Base-by-base conservation (phyloP, 2,888 invertebrate genomes). In the Cenopis cana region DNA sequence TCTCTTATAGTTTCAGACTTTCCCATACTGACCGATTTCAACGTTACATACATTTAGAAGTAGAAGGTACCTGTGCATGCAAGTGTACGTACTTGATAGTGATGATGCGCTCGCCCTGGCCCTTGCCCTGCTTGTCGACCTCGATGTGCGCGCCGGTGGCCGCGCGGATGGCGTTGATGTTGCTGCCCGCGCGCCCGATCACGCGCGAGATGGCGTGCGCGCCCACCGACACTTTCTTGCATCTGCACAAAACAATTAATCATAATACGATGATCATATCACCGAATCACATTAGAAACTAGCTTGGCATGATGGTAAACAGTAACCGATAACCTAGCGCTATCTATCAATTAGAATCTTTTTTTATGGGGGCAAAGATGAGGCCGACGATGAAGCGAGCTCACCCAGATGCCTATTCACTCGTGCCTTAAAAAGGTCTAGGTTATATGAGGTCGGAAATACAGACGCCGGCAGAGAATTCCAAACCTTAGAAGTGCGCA, bases 141-240 rank as follows among this genome's bases (percentile, higher is more conserved):
- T 99, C 99, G 85, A 99, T 99, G 86, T 99, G 98, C 6, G 99
- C 99, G 73, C 99, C 98, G 38, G 99, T 99, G 66, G 98, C 97
- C 70, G 98, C 98, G 72, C 99, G 95, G 85, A 99, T 99, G 12
- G 99, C 98, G 93, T 99, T 99, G 82, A 99, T 99, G 91, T 99
- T 99, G 92, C 97, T 97, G 61, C 99, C 99, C 38, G 98, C 98
- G 80, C 99, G 96, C 0, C 99, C 99, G 83, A 99, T 99, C 65
- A 99, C 99, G 68, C 99, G 95, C 73, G 99, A 98, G 74, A 99
- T 99, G 57, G 98, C 99, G 87, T 97, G 97, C 29, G 98, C 96
- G 67, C 98, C 98, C 73, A 99, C 99, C 17, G 97, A 97, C 57
- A 99, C 98, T 90, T 98, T 98, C 93, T 98, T 98, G 77, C 96